Evolutionary conservation across 1,140 invertebrate species (phyloP).

Genomic region (Micrasema minimum): DNA sequence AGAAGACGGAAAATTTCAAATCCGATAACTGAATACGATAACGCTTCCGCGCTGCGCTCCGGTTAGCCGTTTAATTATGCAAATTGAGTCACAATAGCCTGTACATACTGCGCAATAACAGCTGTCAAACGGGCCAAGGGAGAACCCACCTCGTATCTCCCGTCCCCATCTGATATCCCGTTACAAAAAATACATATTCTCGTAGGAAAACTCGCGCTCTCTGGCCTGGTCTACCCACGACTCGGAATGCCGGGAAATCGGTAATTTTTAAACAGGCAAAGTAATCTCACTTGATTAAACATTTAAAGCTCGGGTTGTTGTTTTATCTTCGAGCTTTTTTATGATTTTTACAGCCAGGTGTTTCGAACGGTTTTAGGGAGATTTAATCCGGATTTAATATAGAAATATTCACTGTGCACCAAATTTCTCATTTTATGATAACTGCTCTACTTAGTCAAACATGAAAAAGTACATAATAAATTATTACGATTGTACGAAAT

Average conservation of each 20-base stretch:
- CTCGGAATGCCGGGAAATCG: slow-evolving; percentile 32
- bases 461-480: no score
- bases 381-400: background rate
- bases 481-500: no score
- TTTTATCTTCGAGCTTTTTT: slow-evolving; percentile 41
- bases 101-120: slow-evolving; percentile 47
- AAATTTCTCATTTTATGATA: no score
- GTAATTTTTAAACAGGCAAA: slow-evolving; percentile 45
- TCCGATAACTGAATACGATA: slow-evolving; percentile 47
- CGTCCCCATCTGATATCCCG: slow-evolving; percentile 36
- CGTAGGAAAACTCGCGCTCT: slow-evolving; percentile 7
- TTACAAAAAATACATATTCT: slow-evolving; percentile 30
- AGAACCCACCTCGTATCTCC: slow-evolving; percentile 41
- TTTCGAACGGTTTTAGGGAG: background rate
- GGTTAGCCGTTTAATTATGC: slow-evolving; percentile 50
- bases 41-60: slow-evolving; percentile 30
- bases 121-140: slow-evolving; percentile 48
- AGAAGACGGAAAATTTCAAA: slow-evolving; percentile 42
- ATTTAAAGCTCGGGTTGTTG: slow-evolving; percentile 44
- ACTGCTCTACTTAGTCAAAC: no score
- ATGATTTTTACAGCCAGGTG: slow-evolving; percentile 26
- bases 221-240: background rate
- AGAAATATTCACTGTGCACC: no score
- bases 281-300: slow-evolving; percentile 51
- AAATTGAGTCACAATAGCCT: slow-evolving; percentile 51